Percentiles rank a stretch among this genome's conserved stretches.
Evolutionary conservation across 2,888 invertebrate species (phyloP).

Genomic region (Pterobdella sp.): DNA sequence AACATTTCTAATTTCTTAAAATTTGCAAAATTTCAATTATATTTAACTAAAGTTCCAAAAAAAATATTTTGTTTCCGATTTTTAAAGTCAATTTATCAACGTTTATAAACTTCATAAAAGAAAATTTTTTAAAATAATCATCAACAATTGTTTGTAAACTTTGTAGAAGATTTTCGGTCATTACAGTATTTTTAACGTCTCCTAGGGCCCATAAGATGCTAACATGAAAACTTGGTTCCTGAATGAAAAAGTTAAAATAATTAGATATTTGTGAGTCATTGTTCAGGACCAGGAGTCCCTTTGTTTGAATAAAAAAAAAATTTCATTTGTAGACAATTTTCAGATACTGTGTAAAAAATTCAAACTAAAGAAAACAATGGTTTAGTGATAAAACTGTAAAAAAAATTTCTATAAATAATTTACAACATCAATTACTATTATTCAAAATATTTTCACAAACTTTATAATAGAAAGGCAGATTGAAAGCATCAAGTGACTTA

Average conservation of each 20-base stretch:
- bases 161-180: neutral
- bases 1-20: neutral
- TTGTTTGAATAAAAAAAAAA: too few relatives aligned
- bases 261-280: slow-evolving; percentile 7
- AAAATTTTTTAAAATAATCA: slow-evolving; percentile 19
- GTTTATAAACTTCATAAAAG: slow-evolving; percentile 15
- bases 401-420: neutral
- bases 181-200: slow-evolving; percentile 34
- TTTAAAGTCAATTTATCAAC: slow-evolving; percentile 28
- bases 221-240: slow-evolving; percentile 76
- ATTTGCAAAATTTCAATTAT: neutral
- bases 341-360: too few relatives aligned
- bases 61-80: slow-evolving; percentile 32
- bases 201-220: slow-evolving; percentile 66
- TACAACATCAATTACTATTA: too few relatives aligned
- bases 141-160: slow-evolving; percentile 13
- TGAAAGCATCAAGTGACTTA: slow-evolving; percentile 60
- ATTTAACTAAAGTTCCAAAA: slow-evolving; percentile 10
- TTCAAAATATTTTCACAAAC: slow-evolving; percentile 35
- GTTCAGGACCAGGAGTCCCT: too few relatives aligned
- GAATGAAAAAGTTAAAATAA: slow-evolving; percentile 2
- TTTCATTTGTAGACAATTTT: too few relatives aligned
- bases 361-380: slow-evolving; percentile 43
- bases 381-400: neutral
- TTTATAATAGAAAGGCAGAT: slow-evolving; percentile 69